Conservation (phyloP, 2,888 invertebrate genomes). For the Hypena proboscidalis region DNA sequence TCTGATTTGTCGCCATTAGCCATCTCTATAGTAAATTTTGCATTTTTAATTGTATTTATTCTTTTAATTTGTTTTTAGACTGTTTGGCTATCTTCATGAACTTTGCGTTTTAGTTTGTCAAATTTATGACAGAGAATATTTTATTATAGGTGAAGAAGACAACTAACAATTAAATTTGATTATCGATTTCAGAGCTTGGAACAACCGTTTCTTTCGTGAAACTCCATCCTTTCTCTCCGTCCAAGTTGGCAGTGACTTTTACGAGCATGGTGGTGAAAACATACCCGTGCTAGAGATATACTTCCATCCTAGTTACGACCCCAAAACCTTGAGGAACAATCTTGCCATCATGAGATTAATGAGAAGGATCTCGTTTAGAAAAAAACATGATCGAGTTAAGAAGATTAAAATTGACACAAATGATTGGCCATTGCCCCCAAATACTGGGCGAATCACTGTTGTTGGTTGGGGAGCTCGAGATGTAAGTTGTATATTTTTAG, state of each 20-base stretch:
- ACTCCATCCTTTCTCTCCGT: constrained; percentile 72
- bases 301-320: constrained; percentile 68
- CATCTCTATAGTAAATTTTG: too few species aligned
- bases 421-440: constrained; percentile 43
- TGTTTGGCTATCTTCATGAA: too few species aligned
- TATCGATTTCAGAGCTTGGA: constrained; percentile 67
- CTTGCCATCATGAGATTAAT: constrained; percentile 61
- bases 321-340: constrained; percentile 62
- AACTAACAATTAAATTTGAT: too few species aligned
- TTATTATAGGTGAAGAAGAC: too few species aligned
- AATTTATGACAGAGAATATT: too few species aligned
- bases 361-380: constrained; percentile 49
- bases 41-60: too few species aligned
- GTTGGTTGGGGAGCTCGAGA: constrained; percentile 71
- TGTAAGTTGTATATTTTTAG: constrained; percentile 48
- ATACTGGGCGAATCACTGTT: constrained; percentile 58
- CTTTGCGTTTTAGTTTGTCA: too few species aligned
- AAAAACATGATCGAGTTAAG: constrained; percentile 15
- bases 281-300: constrained; percentile 64
- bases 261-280: constrained; percentile 60
- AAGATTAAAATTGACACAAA: constrained; percentile 63
- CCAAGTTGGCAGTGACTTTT: constrained; percentile 66
- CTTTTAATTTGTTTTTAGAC: too few species aligned
- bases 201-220: constrained; percentile 72
- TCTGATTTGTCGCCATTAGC: too few species aligned